A percentile compares a stretch with the other conserved stretches of the same genome.
These are phyloP conservation scores for Eristalis tenax DNA, from an alignment of 2,888 invertebrate genomes.

Conservation along the genomic window DNA sequence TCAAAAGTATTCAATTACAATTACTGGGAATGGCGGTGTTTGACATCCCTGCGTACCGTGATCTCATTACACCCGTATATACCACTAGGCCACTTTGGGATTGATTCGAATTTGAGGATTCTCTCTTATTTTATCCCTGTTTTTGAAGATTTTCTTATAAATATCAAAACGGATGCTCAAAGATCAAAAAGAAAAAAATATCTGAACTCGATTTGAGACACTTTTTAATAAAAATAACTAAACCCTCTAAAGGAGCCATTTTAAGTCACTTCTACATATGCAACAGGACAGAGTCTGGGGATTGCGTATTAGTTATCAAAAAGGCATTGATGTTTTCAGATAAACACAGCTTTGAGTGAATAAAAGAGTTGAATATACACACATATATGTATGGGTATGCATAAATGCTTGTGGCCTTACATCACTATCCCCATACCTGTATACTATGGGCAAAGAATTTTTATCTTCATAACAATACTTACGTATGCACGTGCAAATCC, in stretches of 20 bases:
- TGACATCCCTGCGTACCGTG: slow-evolving; percentile 7
- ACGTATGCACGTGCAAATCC: slow-evolving; percentile 55
- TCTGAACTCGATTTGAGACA: not conserved
- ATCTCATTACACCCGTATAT: slow-evolving; percentile 18
- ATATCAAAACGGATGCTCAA: not conserved
- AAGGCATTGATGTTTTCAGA: not conserved
- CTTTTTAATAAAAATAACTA: not conserved
- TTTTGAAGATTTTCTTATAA: not conserved
- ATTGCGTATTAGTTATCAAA: not conserved
- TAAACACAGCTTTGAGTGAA: not conserved
- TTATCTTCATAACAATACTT: slow-evolving; percentile 44
- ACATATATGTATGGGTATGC: not conserved
- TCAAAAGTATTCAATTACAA: slow-evolving; percentile 21
- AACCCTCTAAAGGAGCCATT: not conserved
- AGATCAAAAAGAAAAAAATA: not conserved
- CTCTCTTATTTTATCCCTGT: not conserved
- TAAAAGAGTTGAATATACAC: not conserved
- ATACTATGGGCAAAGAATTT: slow-evolving; percentile 10
- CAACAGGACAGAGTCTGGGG: not conserved
- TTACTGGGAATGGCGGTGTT: slow-evolving; percentile 6
- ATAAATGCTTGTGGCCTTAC: not conserved
- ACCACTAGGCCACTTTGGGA: not conserved
- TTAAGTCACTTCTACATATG: not conserved
- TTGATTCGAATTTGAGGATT: not conserved
- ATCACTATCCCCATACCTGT: slow-evolving; percentile 30